phyloP scores from a whole-genome alignment of 2,113 vertebrate species.

The Gracilinanus agilis region DNA sequence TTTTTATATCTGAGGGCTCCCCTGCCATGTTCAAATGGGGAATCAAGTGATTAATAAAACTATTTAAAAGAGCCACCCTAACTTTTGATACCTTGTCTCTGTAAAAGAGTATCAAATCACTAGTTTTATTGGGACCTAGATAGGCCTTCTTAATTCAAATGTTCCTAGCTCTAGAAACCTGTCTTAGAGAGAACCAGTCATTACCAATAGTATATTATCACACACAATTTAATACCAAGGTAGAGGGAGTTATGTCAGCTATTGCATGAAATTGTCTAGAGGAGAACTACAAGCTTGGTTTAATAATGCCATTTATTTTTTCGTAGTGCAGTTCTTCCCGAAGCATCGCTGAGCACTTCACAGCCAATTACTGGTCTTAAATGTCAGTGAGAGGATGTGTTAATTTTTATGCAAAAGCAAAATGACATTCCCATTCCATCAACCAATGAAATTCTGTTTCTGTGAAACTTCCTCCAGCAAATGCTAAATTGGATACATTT shows the following conservation, averaged over 20 bases:
- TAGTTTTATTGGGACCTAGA: slow-evolving; percentile 13
- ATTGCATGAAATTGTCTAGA: neutral
- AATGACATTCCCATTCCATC: slow-evolving; percentile 70
- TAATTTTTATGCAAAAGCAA: slow-evolving; percentile 72
- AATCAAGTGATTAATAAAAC: slow-evolving; percentile 4
- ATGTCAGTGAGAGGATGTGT: slow-evolving; percentile 78
- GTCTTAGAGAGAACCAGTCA: neutral
- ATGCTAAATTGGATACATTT: slow-evolving; percentile 70
- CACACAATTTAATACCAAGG: neutral
- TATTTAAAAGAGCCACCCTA: neutral
- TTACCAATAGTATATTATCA: neutral
- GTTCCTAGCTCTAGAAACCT: neutral
- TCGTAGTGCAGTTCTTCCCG: slow-evolving; percentile 55
- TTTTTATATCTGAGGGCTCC: neutral
- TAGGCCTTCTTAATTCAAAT: slow-evolving; percentile 1
- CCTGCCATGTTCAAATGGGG: neutral
- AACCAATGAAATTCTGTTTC: slow-evolving; percentile 61
- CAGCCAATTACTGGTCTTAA: slow-evolving; percentile 76
- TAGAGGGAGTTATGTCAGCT: neutral
- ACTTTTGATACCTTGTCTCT: neutral
- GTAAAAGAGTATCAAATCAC: neutral
- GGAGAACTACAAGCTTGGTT: neutral
- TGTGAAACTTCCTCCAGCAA: slow-evolving; percentile 64
- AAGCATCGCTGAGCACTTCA: slow-evolving; percentile 72
- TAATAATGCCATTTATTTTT: slow-evolving; percentile 36